Evolutionary conservation across 1,140 invertebrate genomes (phyloP), one percentile per base, ranked within the genome.

Genomic region (Hylaeus anthracinus): DNA sequence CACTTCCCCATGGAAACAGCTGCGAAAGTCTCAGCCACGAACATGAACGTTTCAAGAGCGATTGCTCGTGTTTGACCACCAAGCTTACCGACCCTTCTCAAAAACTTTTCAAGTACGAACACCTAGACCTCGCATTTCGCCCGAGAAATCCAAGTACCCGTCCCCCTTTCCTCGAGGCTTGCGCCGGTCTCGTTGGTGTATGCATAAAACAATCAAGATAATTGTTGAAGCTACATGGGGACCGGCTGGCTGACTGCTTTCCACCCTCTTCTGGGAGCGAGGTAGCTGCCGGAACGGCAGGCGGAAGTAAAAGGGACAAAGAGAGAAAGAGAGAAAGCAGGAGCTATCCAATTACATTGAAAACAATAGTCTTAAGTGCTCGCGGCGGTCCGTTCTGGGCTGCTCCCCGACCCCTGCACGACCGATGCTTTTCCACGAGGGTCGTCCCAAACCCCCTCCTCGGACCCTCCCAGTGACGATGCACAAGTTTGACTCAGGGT

Each of bases 321-420:
- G 72, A 74, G 77, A 74, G 84, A 79, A 63, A 85, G 72, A 79
- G 71, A 83, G 83, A 75, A 74, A 74, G 91, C 90, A 90, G 88
- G 88, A 93, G 91, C 93, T 94, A 94, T 94, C 93, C 93, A 94
- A 94, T 94, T 94, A 93, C 93, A 93, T 93, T 92, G 93, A 94
- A 94, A 94, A 88, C 84, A 85, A 90, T 89, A 89, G 88, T 92
- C 87, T 88, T 94, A 94, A 94, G 93, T 93, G 93, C 93, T 92
- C 88, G 87, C 88, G 89, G 89, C 88, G 90, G 86, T 88, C 82
- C 73, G 83, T 88, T 89, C 86, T 82, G 81, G 73, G 60, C 66
- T 65, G 64, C 64, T 60, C 73, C 74, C 79, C 75, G 72, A 8
- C 43, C 67, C 41, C 77, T 48, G 14, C 55, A 26, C 65, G 66